Percentiles rank a stretch among this genome's conserved stretches.
Evolutionary conservation across 2,797 vertebrate genomes (phyloP).

Genomic region (Heliangelus exortis): DNA sequence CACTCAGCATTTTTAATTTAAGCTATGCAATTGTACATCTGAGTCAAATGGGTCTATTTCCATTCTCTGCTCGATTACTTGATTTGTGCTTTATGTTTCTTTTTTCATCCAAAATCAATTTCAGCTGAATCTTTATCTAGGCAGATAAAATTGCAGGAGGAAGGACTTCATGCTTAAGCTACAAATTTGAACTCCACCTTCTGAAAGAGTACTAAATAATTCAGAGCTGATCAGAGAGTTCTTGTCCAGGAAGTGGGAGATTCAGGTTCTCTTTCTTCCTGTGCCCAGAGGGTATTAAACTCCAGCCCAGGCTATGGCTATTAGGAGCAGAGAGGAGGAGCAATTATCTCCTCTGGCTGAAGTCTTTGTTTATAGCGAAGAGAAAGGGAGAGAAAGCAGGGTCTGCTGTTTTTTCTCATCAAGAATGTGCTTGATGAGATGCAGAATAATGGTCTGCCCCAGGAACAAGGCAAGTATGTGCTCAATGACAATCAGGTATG

Average conservation of each 20-base stretch:
- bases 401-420: not conserved
- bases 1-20: constrained; percentile 21
- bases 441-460: not conserved
- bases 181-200: constrained; percentile 22
- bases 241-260: not conserved
- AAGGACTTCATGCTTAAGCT: constrained; percentile 17
- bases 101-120: constrained; percentile 56
- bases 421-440: not conserved
- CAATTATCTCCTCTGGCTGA: not conserved
- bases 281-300: not conserved
- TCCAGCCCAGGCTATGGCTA: not conserved
- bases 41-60: constrained; percentile 25
- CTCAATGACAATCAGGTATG: not conserved
- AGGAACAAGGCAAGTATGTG: not conserved
- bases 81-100: constrained; percentile 8
- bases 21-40: not conserved
- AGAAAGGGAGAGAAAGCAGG: not conserved
- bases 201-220: constrained; percentile 34
- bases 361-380: not conserved
- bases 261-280: not conserved
- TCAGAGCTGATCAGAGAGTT: not conserved
- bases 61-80: not conserved
- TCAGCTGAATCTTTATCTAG: not conserved
- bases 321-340: not conserved
- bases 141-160: constrained; percentile 17